These are phyloP conservation scores for Anguilla rostrata DNA, from an alignment of 2,113 vertebrate species.

Conservation along the genomic window DNA sequence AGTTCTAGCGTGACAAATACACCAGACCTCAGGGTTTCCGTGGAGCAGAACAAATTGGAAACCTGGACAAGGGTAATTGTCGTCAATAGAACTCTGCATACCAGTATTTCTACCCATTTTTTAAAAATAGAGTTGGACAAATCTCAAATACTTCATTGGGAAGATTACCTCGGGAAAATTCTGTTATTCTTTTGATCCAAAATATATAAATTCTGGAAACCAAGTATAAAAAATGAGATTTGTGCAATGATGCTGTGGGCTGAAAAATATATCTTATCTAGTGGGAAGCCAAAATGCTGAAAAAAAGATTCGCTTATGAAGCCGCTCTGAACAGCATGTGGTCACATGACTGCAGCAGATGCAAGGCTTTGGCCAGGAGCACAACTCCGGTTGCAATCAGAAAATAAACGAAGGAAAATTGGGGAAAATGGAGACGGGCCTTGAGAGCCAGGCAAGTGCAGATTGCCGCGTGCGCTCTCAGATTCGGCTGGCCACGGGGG, in stretches of 20 bases:
- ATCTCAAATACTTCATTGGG: not conserved
- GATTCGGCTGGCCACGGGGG: not conserved
- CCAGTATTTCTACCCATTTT: not conserved
- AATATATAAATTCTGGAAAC: not conserved
- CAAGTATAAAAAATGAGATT: not conserved
- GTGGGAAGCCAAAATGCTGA: not conserved
- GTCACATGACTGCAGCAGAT: not conserved
- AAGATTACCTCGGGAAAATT: not conserved
- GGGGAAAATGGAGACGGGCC: not conserved
- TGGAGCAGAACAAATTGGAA: not conserved
- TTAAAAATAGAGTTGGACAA: not conserved
- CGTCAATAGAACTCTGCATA: not conserved
- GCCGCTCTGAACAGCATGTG: not conserved
- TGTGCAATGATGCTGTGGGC: not conserved
- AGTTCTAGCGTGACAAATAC: slow-evolving; percentile 26
- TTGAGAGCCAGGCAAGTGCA: not conserved
- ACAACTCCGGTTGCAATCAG: not conserved
- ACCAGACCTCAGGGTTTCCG: slow-evolving; percentile 17
- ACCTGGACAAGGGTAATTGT: not conserved
- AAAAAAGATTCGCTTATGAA: not conserved
- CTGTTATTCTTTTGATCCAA: not conserved
- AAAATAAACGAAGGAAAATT: not conserved
- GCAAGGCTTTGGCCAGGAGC: not conserved
- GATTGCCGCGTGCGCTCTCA: not conserved
- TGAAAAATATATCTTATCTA: not conserved